Evolutionary conservation across 2,888 invertebrate species (phyloP).

Genomic region (Lochmaea crataegi): DNA sequence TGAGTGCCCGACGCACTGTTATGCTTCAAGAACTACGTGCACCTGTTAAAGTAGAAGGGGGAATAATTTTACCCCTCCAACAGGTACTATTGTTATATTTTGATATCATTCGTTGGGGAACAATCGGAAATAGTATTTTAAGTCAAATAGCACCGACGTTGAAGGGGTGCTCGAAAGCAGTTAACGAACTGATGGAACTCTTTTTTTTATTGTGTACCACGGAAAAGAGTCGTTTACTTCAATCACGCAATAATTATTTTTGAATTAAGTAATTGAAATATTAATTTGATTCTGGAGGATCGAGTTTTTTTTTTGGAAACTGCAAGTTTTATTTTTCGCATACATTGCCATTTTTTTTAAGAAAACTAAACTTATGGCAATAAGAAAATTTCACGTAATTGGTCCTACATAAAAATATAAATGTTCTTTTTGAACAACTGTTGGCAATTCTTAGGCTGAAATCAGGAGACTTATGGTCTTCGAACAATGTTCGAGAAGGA

Average conservation of each 20-base stretch:
- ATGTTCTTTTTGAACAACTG: no score
- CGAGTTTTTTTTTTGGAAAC: no score
- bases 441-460: no score
- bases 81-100: conserved; percentile 61
- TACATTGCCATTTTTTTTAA: no score
- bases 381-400: no score
- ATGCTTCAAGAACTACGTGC: conserved; percentile 66
- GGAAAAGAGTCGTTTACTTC: conserved; percentile 6
- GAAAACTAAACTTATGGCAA: no score
- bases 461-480: no score
- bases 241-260: neutral
- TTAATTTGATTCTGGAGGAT: neutral
- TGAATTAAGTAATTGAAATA: neutral
- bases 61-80: conserved; percentile 59
- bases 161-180: conserved; percentile 45
- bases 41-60: conserved; percentile 64
- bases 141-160: conserved; percentile 38
- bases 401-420: no score
- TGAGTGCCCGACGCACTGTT: conserved; percentile 65
- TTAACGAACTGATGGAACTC: conserved; percentile 36
- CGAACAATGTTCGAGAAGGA: no score
- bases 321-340: no score
- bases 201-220: conserved; percentile 9
- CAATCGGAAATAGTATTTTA: conserved; percentile 49
- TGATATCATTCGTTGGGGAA: conserved; percentile 50